Evolutionary conservation across 2,888 invertebrate genomes (phyloP).

Genomic region (Sceliomorpha sp.): DNA sequence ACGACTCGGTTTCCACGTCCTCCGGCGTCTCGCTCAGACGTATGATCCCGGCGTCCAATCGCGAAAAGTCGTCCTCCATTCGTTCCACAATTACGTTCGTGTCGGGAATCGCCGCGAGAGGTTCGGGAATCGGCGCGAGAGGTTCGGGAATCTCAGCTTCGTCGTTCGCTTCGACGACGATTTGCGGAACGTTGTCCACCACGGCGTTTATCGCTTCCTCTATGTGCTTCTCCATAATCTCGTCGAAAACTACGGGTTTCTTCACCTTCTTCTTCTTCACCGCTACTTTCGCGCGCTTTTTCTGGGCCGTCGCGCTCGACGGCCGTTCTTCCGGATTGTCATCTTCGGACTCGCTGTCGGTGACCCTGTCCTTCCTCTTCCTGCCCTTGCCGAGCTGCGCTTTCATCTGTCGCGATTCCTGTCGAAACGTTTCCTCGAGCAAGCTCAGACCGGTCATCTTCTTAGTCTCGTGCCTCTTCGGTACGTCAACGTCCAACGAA

Average conservation of each 20-base stretch:
- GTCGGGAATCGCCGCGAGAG: too few relatives aligned
- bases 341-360: slow-evolving; percentile 42
- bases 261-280: slow-evolving; percentile 32
- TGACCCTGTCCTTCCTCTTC: slow-evolving; percentile 57
- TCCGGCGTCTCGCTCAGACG: slow-evolving; percentile 37
- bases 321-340: slow-evolving; percentile 16
- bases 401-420: slow-evolving; percentile 64
- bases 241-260: slow-evolving; percentile 15
- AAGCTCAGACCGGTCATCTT: slow-evolving; percentile 67
- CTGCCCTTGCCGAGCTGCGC: slow-evolving; percentile 34
- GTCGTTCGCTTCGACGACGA: too few relatives aligned
- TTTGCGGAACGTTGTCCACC: slow-evolving; percentile 42
- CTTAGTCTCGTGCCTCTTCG: slow-evolving; percentile 42
- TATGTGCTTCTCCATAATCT: slow-evolving; percentile 58
- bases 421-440: slow-evolving; percentile 69
- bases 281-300: slow-evolving; percentile 41
- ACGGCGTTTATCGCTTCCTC: slow-evolving; percentile 68
- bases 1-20: slow-evolving; percentile 42
- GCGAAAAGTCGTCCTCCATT: slow-evolving; percentile 14
- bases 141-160: too few relatives aligned
- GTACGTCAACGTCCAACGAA: slow-evolving; percentile 65
- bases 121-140: too few relatives aligned
- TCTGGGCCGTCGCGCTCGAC: not conserved
- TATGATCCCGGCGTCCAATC: slow-evolving; percentile 10
- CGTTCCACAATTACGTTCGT: slow-evolving; percentile 6